Conservation (phyloP, 35 echinoderm and acorn worm species). For the Antedon bifida region DNA sequence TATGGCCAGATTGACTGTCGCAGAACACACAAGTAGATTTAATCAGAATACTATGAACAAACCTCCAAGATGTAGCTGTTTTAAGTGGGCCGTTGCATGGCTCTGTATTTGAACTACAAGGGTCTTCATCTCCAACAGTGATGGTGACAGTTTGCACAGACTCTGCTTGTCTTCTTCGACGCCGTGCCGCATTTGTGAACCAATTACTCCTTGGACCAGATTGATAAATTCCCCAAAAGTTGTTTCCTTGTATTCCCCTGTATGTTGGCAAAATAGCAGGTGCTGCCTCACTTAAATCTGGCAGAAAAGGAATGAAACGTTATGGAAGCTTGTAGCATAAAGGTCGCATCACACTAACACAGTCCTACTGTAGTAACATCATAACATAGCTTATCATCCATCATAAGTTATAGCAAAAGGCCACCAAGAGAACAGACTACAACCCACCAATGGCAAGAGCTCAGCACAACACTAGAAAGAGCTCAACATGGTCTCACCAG, state of each 20-base stretch:
- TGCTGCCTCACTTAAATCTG: background rate
- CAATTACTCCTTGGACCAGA: background rate
- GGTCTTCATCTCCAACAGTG: background rate
- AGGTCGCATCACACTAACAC: too few relatives aligned
- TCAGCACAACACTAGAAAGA: too few relatives aligned
- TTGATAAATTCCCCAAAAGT: background rate
- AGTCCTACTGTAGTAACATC: too few relatives aligned
- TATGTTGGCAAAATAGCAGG: background rate
- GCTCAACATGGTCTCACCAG: too few relatives aligned
- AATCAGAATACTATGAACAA: background rate
- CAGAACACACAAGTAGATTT: too few relatives aligned
- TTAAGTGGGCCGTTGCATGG: background rate
- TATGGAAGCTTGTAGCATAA: too few relatives aligned
- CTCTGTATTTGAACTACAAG: background rate
- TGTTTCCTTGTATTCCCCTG: background rate
- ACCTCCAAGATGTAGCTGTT: background rate
- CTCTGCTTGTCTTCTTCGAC: background rate
- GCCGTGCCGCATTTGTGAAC: background rate
- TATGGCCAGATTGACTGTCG: too few relatives aligned
- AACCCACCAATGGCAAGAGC: too few relatives aligned
- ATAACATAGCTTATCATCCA: too few relatives aligned
- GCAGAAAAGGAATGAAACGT: too few relatives aligned
- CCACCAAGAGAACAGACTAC: too few relatives aligned
- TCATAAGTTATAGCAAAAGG: too few relatives aligned
- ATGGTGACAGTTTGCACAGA: background rate